Evolutionary conservation across 2,113 vertebrate species (phyloP).

Genomic region (Ellobius talpinus): DNA sequence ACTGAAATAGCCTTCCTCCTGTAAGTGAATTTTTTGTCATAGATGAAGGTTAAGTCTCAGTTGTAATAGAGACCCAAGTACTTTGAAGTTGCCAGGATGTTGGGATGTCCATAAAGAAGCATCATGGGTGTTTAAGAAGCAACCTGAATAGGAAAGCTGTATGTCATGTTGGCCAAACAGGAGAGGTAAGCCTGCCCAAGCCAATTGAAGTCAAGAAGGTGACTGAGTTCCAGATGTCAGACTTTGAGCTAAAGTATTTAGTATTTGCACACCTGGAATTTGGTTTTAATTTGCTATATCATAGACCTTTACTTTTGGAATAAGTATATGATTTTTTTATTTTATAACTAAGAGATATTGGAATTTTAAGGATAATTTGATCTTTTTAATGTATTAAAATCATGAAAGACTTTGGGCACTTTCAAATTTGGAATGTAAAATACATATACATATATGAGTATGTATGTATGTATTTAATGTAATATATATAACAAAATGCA

Average conservation of each 20-base stretch:
- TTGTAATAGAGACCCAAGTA: neutral
- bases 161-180: neutral
- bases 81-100: neutral
- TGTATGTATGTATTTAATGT: too few species aligned
- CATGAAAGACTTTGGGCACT: neutral
- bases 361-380: neutral
- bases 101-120: neutral
- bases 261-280: neutral
- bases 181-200: neutral
- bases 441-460: neutral
- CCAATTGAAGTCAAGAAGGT: neutral
- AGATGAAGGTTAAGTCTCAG: neutral
- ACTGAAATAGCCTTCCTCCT: neutral
- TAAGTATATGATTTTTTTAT: neutral
- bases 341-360: neutral
- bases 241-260: neutral
- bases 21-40: neutral
- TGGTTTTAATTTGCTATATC: neutral
- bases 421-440: neutral
- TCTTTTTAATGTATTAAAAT: neutral
- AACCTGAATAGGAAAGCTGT: neutral
- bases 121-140: neutral
- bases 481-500: neutral
- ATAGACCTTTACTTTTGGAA: neutral
- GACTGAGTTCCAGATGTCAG: neutral